Evolutionary conservation across 2,797 vertebrate genomes (phyloP).

Genomic region (Muscicapa striata): DNA sequence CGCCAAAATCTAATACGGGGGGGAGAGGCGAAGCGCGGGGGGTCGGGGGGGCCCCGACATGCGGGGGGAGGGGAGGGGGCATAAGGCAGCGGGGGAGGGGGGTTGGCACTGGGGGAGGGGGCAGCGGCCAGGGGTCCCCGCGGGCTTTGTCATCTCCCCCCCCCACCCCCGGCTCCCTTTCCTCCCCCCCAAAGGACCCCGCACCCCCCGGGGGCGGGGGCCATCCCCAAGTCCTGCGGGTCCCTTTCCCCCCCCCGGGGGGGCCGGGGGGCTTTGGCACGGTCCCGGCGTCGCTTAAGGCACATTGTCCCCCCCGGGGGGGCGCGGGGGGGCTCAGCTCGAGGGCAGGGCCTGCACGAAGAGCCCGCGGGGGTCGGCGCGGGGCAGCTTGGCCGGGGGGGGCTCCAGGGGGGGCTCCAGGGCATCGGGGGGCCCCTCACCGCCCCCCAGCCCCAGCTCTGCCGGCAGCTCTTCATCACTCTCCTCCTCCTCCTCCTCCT

Average conservation of each 20-base stretch:
- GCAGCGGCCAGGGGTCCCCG: too few species aligned
- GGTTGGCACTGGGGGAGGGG: too few species aligned
- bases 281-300: background rate
- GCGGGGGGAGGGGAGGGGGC: too few species aligned
- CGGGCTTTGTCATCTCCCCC: too few species aligned
- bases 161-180: too few species aligned
- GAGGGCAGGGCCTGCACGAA: slow-evolving; percentile 76
- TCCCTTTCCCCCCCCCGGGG: background rate
- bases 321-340: slow-evolving; percentile 51
- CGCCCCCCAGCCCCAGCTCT: slow-evolving; percentile 82
- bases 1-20: too few species aligned
- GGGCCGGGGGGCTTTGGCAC: background rate
- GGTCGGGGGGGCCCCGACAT: too few species aligned
- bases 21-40: too few species aligned
- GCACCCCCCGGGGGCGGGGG: too few species aligned
- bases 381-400: slow-evolving; percentile 84
- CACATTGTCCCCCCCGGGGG: background rate
- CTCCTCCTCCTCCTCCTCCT: slow-evolving; percentile 92
- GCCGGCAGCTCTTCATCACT: slow-evolving; percentile 87
- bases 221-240: too few species aligned
- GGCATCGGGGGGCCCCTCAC: slow-evolving; percentile 77
- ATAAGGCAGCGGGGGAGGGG: too few species aligned
- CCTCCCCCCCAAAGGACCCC: too few species aligned
- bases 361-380: slow-evolving; percentile 83
- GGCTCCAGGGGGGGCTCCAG: slow-evolving; percentile 69